Percentiles rank a stretch among this genome's conserved stretches.
Evolutionary conservation across 2,888 invertebrate species (phyloP).

Genomic region (Zhengitettix transpicula): DNA sequence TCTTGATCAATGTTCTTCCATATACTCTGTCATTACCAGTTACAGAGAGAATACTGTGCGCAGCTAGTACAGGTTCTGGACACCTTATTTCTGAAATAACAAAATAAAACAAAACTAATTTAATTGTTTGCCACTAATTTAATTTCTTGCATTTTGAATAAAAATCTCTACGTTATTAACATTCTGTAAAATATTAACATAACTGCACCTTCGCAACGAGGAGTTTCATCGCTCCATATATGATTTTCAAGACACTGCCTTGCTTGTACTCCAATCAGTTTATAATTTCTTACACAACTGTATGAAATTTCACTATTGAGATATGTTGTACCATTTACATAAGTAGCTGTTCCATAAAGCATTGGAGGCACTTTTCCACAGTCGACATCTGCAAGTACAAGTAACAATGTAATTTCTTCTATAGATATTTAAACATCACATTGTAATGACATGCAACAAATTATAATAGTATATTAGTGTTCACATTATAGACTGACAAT

Average conservation of each 20-base stretch:
- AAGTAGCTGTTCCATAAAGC: slow-evolving; percentile 58
- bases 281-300: slow-evolving; percentile 62
- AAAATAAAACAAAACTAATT: not conserved
- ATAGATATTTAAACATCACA: too few species aligned
- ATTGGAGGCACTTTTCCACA: slow-evolving; percentile 71
- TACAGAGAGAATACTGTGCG: slow-evolving; percentile 73
- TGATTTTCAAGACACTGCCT: slow-evolving; percentile 57
- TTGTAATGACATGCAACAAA: too few species aligned
- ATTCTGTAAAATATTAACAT: not conserved
- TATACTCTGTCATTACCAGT: slow-evolving; percentile 84
- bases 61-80: slow-evolving; percentile 62
- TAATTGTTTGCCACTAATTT: not conserved
- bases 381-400: slow-evolving; percentile 49
- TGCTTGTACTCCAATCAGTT: slow-evolving; percentile 55
- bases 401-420: too few species aligned
- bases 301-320: slow-evolving; percentile 66
- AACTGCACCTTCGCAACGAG: slow-evolving; percentile 64
- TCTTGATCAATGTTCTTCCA: slow-evolving; percentile 64
- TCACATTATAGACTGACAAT: too few species aligned
- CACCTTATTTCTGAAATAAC: slow-evolving; percentile 62
- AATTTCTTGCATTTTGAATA: not conserved
- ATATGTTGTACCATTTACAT: slow-evolving; percentile 62
- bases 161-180: not conserved
- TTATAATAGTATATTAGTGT: too few species aligned
- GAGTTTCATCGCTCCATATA: slow-evolving; percentile 68